Evolutionary conservation across 2,113 vertebrate species (phyloP).

Genomic region (Mustelus asterias): DNA sequence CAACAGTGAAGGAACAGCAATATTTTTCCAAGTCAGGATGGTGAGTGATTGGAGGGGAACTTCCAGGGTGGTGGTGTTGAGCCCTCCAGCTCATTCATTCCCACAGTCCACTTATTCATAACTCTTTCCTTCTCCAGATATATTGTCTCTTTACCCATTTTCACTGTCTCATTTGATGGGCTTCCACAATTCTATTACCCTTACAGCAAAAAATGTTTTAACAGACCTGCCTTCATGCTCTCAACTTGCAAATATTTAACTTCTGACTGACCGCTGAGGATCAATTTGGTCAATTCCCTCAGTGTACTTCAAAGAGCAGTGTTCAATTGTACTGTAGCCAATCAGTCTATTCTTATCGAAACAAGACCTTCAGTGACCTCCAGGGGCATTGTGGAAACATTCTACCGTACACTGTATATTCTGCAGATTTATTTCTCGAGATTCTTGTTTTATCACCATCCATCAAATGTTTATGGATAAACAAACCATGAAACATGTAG

Average conservation of each 20-base stretch:
- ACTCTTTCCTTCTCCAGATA: background rate
- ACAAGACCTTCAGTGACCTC: background rate
- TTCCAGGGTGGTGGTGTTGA: too few species aligned
- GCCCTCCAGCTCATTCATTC: background rate
- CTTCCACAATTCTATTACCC: background rate
- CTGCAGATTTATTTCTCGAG: constrained; percentile 5
- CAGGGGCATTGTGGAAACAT: background rate
- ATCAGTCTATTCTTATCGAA: background rate
- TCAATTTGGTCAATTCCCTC: background rate
- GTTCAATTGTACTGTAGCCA: background rate
- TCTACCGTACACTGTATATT: background rate
- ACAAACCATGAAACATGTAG: constrained; percentile 10
- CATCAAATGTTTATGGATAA: constrained; percentile 26
- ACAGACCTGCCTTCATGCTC: background rate
- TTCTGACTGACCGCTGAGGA: background rate
- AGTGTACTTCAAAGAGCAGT: background rate
- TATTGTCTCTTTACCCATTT: background rate
- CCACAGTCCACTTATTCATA: background rate
- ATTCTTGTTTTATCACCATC: constrained; percentile 14
- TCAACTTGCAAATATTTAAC: background rate
- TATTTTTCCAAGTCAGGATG: too few species aligned
- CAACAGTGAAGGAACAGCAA: too few species aligned
- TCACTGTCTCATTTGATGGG: too few species aligned
- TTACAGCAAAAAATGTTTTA: background rate
- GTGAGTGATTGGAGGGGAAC: too few species aligned